Evolutionary conservation across 2,113 vertebrate species (phyloP).

Genomic region (Uria lomvia): DNA sequence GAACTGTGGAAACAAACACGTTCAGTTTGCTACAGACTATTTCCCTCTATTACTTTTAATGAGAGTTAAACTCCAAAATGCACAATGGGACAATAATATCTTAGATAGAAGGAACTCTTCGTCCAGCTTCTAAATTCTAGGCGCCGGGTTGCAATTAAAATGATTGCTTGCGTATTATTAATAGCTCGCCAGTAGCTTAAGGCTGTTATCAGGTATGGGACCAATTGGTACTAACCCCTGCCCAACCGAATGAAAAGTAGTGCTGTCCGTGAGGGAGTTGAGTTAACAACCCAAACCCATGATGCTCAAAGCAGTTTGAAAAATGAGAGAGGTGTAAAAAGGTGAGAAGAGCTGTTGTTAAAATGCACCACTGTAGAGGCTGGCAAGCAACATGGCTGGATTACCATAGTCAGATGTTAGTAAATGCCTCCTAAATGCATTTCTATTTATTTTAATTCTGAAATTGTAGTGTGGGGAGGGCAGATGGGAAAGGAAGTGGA

Average conservation of each 20-base stretch:
- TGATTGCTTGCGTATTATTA: constrained; percentile 22
- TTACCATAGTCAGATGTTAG: neutral
- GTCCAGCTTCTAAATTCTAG: constrained; percentile 2
- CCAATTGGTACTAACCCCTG: neutral
- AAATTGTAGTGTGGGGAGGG: neutral
- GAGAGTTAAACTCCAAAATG: constrained; percentile 60
- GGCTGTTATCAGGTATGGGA: neutral
- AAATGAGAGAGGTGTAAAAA: neutral
- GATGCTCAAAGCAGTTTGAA: constrained; percentile 5
- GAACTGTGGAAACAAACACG: constrained; percentile 68
- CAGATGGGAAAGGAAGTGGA: neutral
- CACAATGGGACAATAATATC: constrained; percentile 54
- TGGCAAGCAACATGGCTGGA: neutral
- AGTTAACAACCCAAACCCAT: neutral
- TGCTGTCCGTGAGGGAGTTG: constrained; percentile 5
- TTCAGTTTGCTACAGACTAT: constrained; percentile 59
- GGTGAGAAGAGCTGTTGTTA: neutral
- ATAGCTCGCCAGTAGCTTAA: neutral
- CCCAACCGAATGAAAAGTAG: neutral
- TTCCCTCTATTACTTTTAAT: constrained; percentile 70
- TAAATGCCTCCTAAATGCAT: neutral
- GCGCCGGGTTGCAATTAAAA: constrained; percentile 22
- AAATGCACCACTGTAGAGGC: neutral
- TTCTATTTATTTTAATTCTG: neutral
- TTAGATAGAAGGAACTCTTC: neutral